Evolutionary conservation across 1,140 invertebrate species (phyloP).

Genomic region (Planococcus citri): DNA sequence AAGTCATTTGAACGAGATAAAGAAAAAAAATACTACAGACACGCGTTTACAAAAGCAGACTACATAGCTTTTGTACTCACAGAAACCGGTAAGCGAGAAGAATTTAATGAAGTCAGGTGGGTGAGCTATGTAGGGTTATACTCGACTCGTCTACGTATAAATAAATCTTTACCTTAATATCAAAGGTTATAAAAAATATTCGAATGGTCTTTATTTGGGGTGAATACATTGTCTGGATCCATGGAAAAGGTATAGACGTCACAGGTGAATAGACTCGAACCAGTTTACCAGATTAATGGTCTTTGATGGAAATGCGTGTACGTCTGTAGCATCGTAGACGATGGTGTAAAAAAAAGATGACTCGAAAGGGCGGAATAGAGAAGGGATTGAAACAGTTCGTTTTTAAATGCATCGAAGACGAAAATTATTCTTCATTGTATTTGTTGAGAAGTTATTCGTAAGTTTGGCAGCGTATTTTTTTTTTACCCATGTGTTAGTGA

Average conservation of each 20-base stretch:
- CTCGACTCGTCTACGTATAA: background rate
- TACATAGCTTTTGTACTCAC: background rate
- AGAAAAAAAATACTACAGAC: background rate
- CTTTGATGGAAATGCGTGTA: slow-evolving; percentile 8
- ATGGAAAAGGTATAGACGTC: slow-evolving; percentile 10
- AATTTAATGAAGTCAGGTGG: background rate
- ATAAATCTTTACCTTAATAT: background rate
- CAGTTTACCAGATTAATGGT: slow-evolving; percentile 17
- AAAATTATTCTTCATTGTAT: background rate
- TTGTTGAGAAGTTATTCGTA: background rate
- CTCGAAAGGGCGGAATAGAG: background rate
- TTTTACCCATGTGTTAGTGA: background rate
- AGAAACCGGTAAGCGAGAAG: slow-evolving; percentile 5
- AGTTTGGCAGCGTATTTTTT: background rate
- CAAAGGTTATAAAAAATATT: slow-evolving; percentile 4
- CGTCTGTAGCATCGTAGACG: background rate
- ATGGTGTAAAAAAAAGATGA: background rate
- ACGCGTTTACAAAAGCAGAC: background rate
- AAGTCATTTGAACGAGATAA: background rate
- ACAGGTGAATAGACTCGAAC: slow-evolving; percentile 11
- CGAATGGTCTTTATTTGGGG: background rate
- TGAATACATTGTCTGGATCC: slow-evolving; percentile 13
- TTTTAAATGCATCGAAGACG: background rate
- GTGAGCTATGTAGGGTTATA: background rate
- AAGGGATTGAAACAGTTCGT: background rate